phyloP scores from a whole-genome alignment of 2,113 vertebrate species.

The Gasterosteus nipponicus region DNA sequence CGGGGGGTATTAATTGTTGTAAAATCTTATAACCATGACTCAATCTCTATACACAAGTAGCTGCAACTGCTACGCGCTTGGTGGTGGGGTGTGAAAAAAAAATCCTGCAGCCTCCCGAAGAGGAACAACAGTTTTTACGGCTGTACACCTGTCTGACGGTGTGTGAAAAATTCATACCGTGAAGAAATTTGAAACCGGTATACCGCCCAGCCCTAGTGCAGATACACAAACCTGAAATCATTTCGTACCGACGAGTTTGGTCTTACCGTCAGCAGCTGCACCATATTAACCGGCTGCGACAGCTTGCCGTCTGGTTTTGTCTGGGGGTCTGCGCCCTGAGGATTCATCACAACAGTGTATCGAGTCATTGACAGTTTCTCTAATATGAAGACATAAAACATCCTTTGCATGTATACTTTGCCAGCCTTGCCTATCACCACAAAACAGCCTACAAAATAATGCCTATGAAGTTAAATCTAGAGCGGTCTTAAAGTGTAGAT shows the following conservation, averaged over 20 bases:
- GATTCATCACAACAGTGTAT: conserved; percentile 43
- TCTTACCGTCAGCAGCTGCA: conserved; percentile 93
- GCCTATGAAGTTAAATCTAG: background rate
- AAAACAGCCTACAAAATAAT: background rate
- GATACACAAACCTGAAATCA: background rate
- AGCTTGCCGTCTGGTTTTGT: conserved; percentile 86
- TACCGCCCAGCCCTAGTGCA: background rate
- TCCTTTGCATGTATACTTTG: background rate
- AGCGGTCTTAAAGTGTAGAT: background rate
- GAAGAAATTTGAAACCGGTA: no score
- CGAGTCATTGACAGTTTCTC: conserved; percentile 2
- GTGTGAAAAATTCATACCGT: no score
- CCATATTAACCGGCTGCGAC: conserved; percentile 94
- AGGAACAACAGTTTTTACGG: no score
- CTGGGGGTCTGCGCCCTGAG: conserved; percentile 83
- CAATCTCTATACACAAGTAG: no score
- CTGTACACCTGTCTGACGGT: no score
- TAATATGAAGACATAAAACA: background rate
- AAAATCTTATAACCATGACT: no score
- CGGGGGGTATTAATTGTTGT: no score
- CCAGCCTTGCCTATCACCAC: background rate
- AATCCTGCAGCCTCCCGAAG: no score
- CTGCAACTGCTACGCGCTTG: no score
- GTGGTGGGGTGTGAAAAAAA: no score
- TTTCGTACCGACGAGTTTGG: background rate